These are phyloP conservation scores for Gibbula magus DNA, from an alignment of 2,888 invertebrate genomes.

Conservation along the genomic window DNA sequence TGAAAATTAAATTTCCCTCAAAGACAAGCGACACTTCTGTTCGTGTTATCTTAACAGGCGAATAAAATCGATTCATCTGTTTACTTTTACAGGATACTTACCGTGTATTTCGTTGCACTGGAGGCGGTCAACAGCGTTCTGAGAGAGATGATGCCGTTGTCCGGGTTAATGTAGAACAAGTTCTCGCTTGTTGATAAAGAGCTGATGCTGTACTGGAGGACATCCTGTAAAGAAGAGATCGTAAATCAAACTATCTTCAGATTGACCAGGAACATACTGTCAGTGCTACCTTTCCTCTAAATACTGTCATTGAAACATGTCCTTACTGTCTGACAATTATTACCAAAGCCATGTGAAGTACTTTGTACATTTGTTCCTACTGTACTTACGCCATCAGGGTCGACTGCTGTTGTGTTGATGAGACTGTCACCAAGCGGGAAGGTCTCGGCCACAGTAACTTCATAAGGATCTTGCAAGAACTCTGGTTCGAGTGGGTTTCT, in stretches of 20 bases:
- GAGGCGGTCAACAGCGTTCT: conserved; percentile 41
- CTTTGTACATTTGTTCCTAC: background rate
- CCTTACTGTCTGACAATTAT: too few species aligned
- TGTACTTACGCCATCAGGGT: conserved; percentile 53
- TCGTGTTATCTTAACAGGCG: too few species aligned
- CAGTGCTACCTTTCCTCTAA: too few species aligned
- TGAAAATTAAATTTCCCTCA: too few species aligned
- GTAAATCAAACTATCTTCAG: too few species aligned
- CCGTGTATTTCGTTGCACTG: conserved; percentile 42
- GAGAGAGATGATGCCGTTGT: conserved; percentile 60
- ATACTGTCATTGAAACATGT: too few species aligned
- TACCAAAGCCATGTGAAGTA: too few species aligned
- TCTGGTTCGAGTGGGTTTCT: conserved; percentile 67
- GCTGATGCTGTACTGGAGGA: conserved; percentile 52
- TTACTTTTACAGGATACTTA: too few species aligned
- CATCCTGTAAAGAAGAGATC: conserved; percentile 64
- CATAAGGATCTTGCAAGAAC: conserved; percentile 55
- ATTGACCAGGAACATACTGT: too few species aligned
- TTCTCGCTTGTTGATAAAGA: conserved; percentile 31
- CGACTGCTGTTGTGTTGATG: conserved; percentile 58
- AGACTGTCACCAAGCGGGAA: conserved; percentile 53
- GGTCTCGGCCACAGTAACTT: conserved; percentile 50
- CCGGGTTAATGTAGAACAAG: conserved; percentile 58
- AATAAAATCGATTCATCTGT: too few species aligned
- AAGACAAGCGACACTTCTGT: too few species aligned